Evolutionary conservation across 1,140 invertebrate species (phyloP).

Genomic region (Campoletis sonorensis): DNA sequence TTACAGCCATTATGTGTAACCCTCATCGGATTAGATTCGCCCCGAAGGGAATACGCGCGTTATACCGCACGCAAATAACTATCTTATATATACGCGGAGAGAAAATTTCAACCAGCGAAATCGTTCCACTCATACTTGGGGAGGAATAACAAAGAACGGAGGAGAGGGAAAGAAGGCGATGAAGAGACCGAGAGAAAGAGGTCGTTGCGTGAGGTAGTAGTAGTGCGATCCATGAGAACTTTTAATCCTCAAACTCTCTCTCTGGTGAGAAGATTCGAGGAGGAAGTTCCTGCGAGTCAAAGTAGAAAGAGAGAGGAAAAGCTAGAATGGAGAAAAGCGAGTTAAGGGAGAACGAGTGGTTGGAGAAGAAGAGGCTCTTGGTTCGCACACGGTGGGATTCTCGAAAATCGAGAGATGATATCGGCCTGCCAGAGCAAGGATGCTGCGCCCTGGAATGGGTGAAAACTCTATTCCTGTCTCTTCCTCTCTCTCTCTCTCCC

Average conservation of each 20-base stretch:
- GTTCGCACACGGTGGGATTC: neutral
- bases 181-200: neutral
- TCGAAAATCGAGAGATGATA: conserved; percentile 19
- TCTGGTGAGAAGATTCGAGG: neutral
- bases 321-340: neutral
- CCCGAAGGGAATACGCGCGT: neutral
- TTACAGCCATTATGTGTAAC: neutral
- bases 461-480: neutral
- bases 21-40: neutral
- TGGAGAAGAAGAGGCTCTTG: conserved; percentile 14
- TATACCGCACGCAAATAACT: neutral
- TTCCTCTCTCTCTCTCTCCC: neutral
- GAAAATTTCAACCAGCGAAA: neutral
- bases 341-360: neutral
- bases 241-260: conserved; percentile 37
- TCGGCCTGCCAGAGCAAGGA: neutral
- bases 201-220: neutral
- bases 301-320: conserved; percentile 11
- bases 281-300: conserved; percentile 1
- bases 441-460: neutral
- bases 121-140: conserved; percentile 15
- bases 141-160: neutral
- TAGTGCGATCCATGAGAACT: conserved; percentile 13
- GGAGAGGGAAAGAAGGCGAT: neutral
- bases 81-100: neutral